Conservation (phyloP, 2,888 invertebrate genomes). For the Stenolophus ochropezus region DNA sequence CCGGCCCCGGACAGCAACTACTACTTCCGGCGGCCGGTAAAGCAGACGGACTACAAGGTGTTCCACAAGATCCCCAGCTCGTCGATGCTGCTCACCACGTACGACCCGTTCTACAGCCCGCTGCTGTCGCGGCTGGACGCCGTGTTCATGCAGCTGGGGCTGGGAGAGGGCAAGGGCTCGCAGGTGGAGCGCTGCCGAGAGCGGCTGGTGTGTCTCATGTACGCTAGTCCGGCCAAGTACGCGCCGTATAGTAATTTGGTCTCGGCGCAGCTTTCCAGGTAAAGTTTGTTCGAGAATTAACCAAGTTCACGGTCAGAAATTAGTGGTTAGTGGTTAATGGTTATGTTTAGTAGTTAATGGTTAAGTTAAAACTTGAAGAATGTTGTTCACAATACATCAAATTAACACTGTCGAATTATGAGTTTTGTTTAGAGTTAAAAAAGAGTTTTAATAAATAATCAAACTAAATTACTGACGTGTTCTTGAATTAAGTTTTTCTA, state of each 20-base stretch:
- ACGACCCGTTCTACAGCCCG: conserved; percentile 94
- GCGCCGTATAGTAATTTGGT: conserved; percentile 92
- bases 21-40: conserved; percentile 77
- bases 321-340: too few species aligned
- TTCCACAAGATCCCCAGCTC: conserved; percentile 92
- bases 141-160: conserved; percentile 85
- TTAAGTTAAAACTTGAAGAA: too few species aligned
- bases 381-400: too few species aligned
- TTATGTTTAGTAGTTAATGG: too few species aligned
- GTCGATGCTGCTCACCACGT: conserved; percentile 87
- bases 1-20: conserved; percentile 76
- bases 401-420: too few species aligned
- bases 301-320: too few species aligned
- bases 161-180: conserved; percentile 74
- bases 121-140: conserved; percentile 88
- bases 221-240: conserved; percentile 90
- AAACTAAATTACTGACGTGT: too few species aligned
- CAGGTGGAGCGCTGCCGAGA: conserved; percentile 85
- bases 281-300: conserved; percentile 66
- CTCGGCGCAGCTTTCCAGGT: conserved; percentile 91
- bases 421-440: too few species aligned
- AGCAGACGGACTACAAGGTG: conserved; percentile 83
- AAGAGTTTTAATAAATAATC: too few species aligned
- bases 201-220: conserved; percentile 90
- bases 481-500: too few species aligned